These are phyloP conservation scores for Pocillopora damicornis DNA, from an alignment of 64 coral and sea anemone species.

Conservation along the genomic window DNA sequence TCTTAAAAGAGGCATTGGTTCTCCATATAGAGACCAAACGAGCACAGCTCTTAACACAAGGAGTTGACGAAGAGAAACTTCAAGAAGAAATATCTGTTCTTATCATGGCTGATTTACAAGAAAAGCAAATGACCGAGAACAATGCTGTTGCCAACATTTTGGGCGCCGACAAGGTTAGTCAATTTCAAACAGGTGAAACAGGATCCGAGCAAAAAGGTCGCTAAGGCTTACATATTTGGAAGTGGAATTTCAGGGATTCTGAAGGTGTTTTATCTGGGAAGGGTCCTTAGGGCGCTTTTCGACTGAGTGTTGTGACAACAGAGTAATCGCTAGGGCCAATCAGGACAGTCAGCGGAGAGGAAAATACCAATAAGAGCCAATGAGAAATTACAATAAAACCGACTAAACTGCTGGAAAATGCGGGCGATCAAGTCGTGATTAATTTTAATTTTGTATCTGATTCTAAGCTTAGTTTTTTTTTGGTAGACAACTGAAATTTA, in stretches of 20 bases:
- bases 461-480: no score
- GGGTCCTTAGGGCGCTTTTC: no score
- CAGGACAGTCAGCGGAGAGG: no score
- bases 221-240: neutral
- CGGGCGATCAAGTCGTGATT: no score
- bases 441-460: no score
- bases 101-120: slow-evolving; percentile 84
- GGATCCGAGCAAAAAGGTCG: neutral
- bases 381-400: no score
- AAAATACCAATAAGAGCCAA: no score
- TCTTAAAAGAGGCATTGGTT: slow-evolving; percentile 74
- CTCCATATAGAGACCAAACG: slow-evolving; percentile 63
- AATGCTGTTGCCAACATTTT: slow-evolving; percentile 78
- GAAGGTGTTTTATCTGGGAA: no score
- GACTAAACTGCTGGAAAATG: no score
- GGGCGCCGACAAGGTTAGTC: slow-evolving; percentile 68
- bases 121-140: slow-evolving; percentile 88
- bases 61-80: slow-evolving; percentile 63
- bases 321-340: no score
- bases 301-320: no score
- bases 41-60: slow-evolving; percentile 47
- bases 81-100: slow-evolving; percentile 75
- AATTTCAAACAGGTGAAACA: neutral
- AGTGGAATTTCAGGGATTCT: neutral
- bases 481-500: no score